A percentile compares a stretch with the other conserved stretches of the same genome.
Conservation (phyloP, 2,888 invertebrate species). For the Sinodicranocentrus sp. region DNA sequence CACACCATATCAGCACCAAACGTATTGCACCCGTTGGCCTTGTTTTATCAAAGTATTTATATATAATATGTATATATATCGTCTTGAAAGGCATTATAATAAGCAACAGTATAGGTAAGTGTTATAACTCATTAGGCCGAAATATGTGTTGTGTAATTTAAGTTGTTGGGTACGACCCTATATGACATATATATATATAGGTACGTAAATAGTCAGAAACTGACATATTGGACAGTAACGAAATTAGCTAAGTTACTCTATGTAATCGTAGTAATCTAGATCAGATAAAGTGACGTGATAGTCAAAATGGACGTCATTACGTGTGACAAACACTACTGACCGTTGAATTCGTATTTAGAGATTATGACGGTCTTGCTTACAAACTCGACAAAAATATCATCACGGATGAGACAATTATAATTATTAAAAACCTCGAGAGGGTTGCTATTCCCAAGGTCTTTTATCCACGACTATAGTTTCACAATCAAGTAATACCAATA, state of each 20-base stretch:
- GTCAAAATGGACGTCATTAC: background rate
- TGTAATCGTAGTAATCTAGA: too few relatives aligned
- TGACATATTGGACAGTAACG: too few relatives aligned
- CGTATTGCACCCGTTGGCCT: constrained; percentile 50
- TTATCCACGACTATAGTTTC: too few relatives aligned
- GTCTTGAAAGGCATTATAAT: constrained; percentile 40
- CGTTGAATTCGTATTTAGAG: background rate
- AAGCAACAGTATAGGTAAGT: constrained; percentile 30
- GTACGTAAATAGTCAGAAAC: too few relatives aligned
- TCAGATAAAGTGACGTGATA: background rate
- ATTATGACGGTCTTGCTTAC: too few relatives aligned
- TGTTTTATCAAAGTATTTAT: constrained; percentile 6
- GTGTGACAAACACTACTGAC: background rate
- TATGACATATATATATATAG: too few relatives aligned
- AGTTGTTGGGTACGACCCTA: background rate
- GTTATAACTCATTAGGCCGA: constrained; percentile 20
- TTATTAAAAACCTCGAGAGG: too few relatives aligned
- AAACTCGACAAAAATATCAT: constrained; percentile 34
- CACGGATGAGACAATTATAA: constrained; percentile 8
- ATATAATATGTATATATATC: background rate
- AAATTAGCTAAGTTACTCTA: too few relatives aligned
- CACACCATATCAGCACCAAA: too few relatives aligned
- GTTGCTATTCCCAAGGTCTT: too few relatives aligned
- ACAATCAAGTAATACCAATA: too few relatives aligned
- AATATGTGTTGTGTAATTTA: background rate